phyloP scores from a whole-genome alignment of 1,140 invertebrate genomes.

The Colletes latitarsis region DNA sequence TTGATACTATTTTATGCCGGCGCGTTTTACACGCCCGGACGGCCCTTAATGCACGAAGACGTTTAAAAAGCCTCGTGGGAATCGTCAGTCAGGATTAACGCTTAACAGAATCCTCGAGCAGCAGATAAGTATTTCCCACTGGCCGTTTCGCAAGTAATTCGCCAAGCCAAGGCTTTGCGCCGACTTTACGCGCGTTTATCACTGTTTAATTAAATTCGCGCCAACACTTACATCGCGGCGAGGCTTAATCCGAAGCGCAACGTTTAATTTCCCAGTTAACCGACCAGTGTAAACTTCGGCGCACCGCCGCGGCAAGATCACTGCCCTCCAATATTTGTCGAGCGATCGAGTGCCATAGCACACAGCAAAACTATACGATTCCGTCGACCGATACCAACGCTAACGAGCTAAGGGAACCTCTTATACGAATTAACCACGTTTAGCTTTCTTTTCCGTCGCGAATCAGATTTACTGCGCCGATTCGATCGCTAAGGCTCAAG shows the following conservation, averaged over 20 bases:
- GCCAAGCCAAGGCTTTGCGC: slow-evolving; percentile 6
- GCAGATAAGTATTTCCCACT: not conserved
- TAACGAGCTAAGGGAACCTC: not conserved
- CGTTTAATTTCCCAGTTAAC: slow-evolving; percentile 52
- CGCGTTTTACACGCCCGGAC: not conserved
- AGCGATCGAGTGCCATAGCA: slow-evolving; percentile 27
- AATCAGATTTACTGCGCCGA: not conserved
- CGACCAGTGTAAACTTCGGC: slow-evolving; percentile 43
- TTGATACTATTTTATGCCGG: too few species aligned
- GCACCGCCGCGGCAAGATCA: slow-evolving; percentile 18
- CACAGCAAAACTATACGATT: not conserved
- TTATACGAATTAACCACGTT: not conserved
- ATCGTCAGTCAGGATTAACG: not conserved
- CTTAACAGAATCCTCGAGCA: slow-evolving; percentile 9
- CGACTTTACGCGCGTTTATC: slow-evolving; percentile 26
- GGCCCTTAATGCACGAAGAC: not conserved
- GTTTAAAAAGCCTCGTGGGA: not conserved
- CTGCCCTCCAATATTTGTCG: slow-evolving; percentile 53
- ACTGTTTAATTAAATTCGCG: slow-evolving; percentile 40
- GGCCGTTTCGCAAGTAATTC: slow-evolving; percentile 3
- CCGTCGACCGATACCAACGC: not conserved
- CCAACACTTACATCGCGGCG: not conserved
- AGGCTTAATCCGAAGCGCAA: slow-evolving; percentile 39
- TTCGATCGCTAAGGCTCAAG: not conserved
- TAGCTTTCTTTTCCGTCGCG: not conserved